These are phyloP conservation scores for Eristalis tenax DNA, from an alignment of 2,888 invertebrate genomes.

Conservation along the genomic window DNA sequence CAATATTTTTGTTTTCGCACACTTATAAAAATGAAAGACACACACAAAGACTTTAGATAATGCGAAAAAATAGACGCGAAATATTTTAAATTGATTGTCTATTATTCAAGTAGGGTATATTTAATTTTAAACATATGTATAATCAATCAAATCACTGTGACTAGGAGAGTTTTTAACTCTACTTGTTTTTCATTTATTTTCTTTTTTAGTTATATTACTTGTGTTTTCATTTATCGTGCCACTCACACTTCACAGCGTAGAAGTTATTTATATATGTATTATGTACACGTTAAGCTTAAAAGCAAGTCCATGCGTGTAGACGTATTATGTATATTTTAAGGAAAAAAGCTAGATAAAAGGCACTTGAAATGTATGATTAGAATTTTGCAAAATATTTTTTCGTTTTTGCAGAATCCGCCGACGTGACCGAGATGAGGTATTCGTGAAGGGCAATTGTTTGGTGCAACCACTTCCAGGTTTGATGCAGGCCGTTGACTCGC, in stretches of 20 bases:
- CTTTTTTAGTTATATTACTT: background rate
- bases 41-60: slow-evolving; percentile 79
- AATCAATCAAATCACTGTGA: slow-evolving; percentile 15
- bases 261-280: slow-evolving; percentile 37
- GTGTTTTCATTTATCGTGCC: slow-evolving; percentile 42
- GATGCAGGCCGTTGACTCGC: slow-evolving; percentile 93
- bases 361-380: slow-evolving; percentile 33
- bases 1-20: slow-evolving; percentile 15
- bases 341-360: slow-evolving; percentile 11
- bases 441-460: slow-evolving; percentile 94
- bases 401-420: slow-evolving; percentile 85
- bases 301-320: slow-evolving; percentile 46
- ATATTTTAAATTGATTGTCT: slow-evolving; percentile 30
- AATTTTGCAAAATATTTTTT: slow-evolving; percentile 68
- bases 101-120: background rate
- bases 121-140: slow-evolving; percentile 1
- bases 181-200: slow-evolving; percentile 15
- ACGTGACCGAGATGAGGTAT: slow-evolving; percentile 90
- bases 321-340: slow-evolving; percentile 22
- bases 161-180: slow-evolving; percentile 11
- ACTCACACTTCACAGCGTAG: slow-evolving; percentile 63
- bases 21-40: slow-evolving; percentile 29
- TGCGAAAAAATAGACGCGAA: slow-evolving; percentile 66
- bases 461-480: slow-evolving; percentile 97
- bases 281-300: slow-evolving; percentile 11